Conservation (phyloP, 1,140 invertebrate species). For the Manduca sexta region DNA sequence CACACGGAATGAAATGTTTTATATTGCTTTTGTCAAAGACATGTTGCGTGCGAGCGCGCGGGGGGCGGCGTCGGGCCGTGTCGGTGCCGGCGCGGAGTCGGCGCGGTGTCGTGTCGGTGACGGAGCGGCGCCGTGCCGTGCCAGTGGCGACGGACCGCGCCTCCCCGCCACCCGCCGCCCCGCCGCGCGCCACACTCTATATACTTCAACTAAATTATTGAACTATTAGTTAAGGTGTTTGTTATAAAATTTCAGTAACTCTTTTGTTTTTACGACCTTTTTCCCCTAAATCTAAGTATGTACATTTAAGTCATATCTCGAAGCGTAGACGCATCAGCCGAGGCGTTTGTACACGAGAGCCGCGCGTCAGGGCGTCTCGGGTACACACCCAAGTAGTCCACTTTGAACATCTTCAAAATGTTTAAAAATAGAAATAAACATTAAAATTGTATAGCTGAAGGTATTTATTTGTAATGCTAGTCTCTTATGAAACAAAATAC, state of each 20-base stretch:
- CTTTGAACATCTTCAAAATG: constrained; percentile 69
- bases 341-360: constrained; percentile 55
- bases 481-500: constrained; percentile 72
- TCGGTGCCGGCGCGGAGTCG: constrained; percentile 23
- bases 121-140: constrained; percentile 8
- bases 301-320: constrained; percentile 72
- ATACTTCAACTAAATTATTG: constrained; percentile 66
- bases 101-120: constrained; percentile 24
- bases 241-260: constrained; percentile 72
- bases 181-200: constrained; percentile 1
- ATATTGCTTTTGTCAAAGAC: constrained; percentile 68
- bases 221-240: constrained; percentile 72
- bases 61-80: constrained; percentile 21
- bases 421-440: constrained; percentile 70
- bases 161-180: constrained; percentile 4
- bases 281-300: constrained; percentile 70
- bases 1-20: constrained; percentile 71
- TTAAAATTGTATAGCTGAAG: constrained; percentile 72
- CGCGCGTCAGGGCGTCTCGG: constrained; percentile 35
- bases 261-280: constrained; percentile 71
- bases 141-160: constrained; percentile 5
- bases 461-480: constrained; percentile 73
- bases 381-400: constrained; percentile 59
- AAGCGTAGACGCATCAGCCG: constrained; percentile 59
- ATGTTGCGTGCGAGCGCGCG: constrained; percentile 30